These are phyloP conservation scores for Ranitomeya imitator DNA, from an alignment of 2,113 vertebrate species.

Conservation along the genomic window DNA sequence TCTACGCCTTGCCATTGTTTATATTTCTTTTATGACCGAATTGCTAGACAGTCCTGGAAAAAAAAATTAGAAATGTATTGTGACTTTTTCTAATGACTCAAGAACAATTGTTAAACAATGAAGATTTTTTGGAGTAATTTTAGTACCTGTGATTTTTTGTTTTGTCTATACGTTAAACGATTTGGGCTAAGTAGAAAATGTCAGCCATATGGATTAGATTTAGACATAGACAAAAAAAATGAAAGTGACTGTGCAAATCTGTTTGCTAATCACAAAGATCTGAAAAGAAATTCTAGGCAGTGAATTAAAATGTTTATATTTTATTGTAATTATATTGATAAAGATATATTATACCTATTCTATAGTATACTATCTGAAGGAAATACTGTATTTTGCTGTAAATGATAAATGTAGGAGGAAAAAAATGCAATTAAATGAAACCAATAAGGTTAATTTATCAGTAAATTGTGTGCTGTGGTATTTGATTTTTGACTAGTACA, in stretches of 20 bases:
- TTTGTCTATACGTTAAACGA: neutral
- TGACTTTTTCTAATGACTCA: neutral
- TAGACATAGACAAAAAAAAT: slow-evolving; percentile 29
- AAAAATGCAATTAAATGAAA: slow-evolving; percentile 9
- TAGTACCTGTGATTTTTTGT: neutral
- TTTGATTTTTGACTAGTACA: neutral
- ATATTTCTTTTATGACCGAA: slow-evolving; percentile 97
- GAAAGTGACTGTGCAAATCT: slow-evolving; percentile 20
- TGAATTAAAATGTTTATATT: slow-evolving; percentile 37
- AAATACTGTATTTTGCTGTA: neutral
- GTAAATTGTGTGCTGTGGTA: neutral
- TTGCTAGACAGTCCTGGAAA: slow-evolving; percentile 74
- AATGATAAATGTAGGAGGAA: slow-evolving; percentile 15
- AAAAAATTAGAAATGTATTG: slow-evolving; percentile 35
- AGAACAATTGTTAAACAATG: neutral
- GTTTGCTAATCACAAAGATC: slow-evolving; percentile 15
- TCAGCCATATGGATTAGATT: slow-evolving; percentile 43
- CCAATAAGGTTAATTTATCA: neutral
- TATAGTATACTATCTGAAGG: neutral
- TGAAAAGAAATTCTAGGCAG: slow-evolving; percentile 14
- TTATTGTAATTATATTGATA: slow-evolving; percentile 44
- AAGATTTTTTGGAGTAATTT: neutral
- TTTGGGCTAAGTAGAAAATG: slow-evolving; percentile 11
- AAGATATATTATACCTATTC: slow-evolving; percentile 37
- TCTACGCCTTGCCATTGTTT: slow-evolving; percentile 90